Evolutionary conservation across 2,888 invertebrate species (phyloP).

Genomic region (Acleris holmiana): DNA sequence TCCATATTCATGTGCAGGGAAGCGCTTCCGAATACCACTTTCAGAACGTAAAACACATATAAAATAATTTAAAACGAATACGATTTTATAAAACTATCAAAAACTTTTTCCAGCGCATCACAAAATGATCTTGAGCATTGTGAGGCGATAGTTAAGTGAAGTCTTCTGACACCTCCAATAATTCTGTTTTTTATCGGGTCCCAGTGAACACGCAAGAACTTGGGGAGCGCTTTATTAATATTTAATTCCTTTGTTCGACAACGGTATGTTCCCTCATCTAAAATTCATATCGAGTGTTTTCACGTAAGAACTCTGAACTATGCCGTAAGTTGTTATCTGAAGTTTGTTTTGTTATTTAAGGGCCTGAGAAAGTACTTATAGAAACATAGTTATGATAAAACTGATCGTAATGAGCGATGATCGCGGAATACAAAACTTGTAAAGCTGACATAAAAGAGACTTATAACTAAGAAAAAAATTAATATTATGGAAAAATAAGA

Average conservation of each 20-base stretch:
- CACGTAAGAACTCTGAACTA: constrained; percentile 33
- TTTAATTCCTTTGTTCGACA: constrained; percentile 37
- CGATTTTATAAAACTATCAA: constrained; percentile 18
- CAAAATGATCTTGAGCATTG: constrained; percentile 11
- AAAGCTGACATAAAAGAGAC: too few species aligned
- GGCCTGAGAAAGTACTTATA: constrained; percentile 8
- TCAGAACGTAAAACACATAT: constrained; percentile 15
- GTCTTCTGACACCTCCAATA: constrained; percentile 33
- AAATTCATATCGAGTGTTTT: constrained; percentile 35
- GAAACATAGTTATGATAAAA: too few species aligned
- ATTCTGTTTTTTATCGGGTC: constrained; percentile 26
- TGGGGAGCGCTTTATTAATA: constrained; percentile 29
- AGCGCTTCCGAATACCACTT: constrained; percentile 36
- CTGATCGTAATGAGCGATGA: too few species aligned
- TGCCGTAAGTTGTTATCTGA: constrained; percentile 29
- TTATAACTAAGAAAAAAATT: too few species aligned
- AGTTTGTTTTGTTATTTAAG: constrained; percentile 29
- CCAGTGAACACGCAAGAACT: constrained; percentile 15
- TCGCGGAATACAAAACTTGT: too few species aligned
- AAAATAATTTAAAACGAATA: constrained; percentile 16
- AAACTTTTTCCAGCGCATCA: constrained; percentile 14
- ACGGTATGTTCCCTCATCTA: constrained; percentile 31
- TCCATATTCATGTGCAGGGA: constrained; percentile 68
- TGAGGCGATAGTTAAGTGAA: constrained; percentile 12
- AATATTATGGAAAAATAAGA: too few species aligned